These are phyloP conservation scores for Eristalinus sepulchralis DNA, from an alignment of 2,888 invertebrate genomes.

Conservation along the genomic window DNA sequence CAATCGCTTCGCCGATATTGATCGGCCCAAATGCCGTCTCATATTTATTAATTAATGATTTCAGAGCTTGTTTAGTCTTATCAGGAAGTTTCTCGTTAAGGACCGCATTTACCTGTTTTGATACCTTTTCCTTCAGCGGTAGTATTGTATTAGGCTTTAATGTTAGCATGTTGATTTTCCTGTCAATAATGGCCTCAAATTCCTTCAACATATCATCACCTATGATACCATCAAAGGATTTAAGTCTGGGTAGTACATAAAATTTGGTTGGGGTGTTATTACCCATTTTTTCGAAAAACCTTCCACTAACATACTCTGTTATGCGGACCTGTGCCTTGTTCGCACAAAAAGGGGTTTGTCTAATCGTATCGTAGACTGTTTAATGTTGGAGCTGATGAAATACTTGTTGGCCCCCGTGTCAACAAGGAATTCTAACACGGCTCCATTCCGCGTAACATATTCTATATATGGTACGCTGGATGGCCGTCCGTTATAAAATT, in stretches of 20 bases:
- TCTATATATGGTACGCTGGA: slow-evolving; percentile 60
- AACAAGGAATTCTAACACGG: slow-evolving; percentile 43
- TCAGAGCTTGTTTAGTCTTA: background rate
- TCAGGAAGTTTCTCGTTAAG: slow-evolving; percentile 4
- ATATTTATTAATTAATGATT: background rate
- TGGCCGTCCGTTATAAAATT: slow-evolving; percentile 66
- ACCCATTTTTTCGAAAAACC: background rate
- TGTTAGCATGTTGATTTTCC: background rate
- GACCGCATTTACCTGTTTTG: slow-evolving; percentile 22
- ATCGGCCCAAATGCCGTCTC: slow-evolving; percentile 14
- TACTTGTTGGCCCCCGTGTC: slow-evolving; percentile 45
- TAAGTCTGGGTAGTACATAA: background rate
- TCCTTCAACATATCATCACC: slow-evolving; percentile 13
- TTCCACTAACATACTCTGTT: background rate
- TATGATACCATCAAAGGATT: slow-evolving; percentile 19
- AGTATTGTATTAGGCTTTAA: background rate
- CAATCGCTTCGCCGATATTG: background rate
- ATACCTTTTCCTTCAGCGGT: background rate
- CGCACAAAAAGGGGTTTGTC: background rate
- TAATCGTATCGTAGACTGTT: background rate
- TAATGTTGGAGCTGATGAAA: slow-evolving; percentile 27
- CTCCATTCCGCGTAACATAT: too few species aligned
- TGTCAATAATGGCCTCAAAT: background rate
- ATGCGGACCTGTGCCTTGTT: background rate
- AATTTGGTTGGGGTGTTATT: background rate